Evolutionary conservation across 2,888 invertebrate genomes (phyloP).

Genomic region (Callinectes sapidus): DNA sequence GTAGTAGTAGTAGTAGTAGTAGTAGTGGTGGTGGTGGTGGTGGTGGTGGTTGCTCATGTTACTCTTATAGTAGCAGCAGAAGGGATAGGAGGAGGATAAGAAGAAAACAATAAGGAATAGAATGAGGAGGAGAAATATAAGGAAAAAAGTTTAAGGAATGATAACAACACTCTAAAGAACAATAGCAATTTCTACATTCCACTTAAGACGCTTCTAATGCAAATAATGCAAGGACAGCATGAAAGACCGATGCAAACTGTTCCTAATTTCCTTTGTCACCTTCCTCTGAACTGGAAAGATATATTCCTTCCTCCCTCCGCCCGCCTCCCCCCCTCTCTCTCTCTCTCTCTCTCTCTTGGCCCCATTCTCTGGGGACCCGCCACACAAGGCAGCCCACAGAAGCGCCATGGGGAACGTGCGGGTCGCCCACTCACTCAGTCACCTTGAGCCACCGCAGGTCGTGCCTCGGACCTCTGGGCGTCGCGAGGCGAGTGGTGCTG

Average conservation of each 20-base stretch:
- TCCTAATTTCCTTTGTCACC: neutral
- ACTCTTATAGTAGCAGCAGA: neutral
- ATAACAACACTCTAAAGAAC: neutral
- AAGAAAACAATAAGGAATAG: neutral
- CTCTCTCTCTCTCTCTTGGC: conserved; percentile 2
- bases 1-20: neutral
- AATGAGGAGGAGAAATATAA: neutral
- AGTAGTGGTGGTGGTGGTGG: neutral
- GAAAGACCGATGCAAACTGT: neutral
- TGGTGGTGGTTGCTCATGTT: no score
- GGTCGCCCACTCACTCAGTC: neutral
- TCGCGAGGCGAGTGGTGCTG: neutral
- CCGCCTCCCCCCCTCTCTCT: conserved; percentile 27
- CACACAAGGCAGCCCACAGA: conserved; percentile 1
- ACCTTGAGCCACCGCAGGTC: neutral
- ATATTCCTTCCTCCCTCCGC: neutral
- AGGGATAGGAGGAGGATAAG: neutral
- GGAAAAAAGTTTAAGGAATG: no score
- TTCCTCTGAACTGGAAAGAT: no score
- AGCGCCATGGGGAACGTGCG: neutral
- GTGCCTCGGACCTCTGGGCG: neutral
- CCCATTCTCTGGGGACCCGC: neutral
- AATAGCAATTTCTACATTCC: neutral
- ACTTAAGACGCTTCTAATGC: neutral
- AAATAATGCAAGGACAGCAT: neutral